Conservation (phyloP, 2,113 vertebrate genomes). For the Daubentonia madagascariensis region DNA sequence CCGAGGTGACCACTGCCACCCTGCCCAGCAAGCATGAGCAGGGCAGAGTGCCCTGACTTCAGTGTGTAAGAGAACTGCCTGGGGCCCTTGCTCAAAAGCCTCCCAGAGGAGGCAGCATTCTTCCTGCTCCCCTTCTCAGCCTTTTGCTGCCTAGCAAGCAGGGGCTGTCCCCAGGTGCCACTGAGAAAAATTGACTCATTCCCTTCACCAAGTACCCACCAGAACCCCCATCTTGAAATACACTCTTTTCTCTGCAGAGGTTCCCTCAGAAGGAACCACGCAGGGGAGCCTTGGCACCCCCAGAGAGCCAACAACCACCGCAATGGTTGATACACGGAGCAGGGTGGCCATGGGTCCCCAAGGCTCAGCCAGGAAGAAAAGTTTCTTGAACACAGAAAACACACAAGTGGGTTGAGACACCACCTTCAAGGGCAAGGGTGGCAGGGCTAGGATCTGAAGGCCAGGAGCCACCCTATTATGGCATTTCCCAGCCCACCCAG, state of each 20-base stretch:
- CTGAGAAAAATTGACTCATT: not conserved
- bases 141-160: not conserved
- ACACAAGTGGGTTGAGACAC: not conserved
- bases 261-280: not conserved
- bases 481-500: not conserved
- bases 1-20: not conserved
- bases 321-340: not conserved
- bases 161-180: not conserved
- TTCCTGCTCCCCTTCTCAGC: not conserved
- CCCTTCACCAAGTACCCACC: not conserved
- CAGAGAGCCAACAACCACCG: not conserved
- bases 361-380: not conserved
- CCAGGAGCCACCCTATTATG: not conserved
- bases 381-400: not conserved
- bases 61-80: accelerated
- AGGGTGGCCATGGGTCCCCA: not conserved
- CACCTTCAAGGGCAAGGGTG: not conserved
- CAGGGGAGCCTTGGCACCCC: not conserved
- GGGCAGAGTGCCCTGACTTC: not conserved
- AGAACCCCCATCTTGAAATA: not conserved
- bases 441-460: not conserved
- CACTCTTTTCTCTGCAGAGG: not conserved
- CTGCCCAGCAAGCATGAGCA: not conserved
- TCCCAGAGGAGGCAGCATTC: not conserved
- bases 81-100: not conserved